Evolutionary conservation across 2,113 vertebrate genomes (phyloP).

Genomic region (Tachycineta bicolor): DNA sequence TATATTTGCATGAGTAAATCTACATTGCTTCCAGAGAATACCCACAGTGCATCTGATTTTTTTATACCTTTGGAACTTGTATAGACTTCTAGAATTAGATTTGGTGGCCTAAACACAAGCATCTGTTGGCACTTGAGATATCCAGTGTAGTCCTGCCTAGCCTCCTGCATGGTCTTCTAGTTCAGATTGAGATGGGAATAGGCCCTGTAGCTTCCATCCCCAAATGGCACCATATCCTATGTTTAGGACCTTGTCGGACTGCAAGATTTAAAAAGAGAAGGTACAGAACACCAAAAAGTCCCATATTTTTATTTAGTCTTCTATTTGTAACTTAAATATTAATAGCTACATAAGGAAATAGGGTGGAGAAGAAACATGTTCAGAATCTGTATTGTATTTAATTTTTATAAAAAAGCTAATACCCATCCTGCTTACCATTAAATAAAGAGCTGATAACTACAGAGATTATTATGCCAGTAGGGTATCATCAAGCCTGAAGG

Average conservation of each 20-base stretch:
- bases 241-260: background rate
- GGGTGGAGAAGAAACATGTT: fast-evolving
- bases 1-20: background rate
- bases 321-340: background rate
- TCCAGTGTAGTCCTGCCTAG: background rate
- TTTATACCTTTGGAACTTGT: background rate
- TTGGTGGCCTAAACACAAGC: background rate
- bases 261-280: background rate
- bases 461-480: background rate
- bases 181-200: background rate
- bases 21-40: background rate
- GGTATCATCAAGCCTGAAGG: background rate
- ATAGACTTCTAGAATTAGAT: background rate
- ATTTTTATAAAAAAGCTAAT: background rate
- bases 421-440: background rate
- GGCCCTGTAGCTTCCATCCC: background rate
- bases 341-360: background rate
- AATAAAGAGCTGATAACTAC: background rate
- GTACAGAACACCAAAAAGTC: background rate
- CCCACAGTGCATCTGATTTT: background rate
- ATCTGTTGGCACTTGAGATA: background rate
- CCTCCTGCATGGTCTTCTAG: background rate
- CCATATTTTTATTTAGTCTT: background rate
- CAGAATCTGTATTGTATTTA: background rate
- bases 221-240: background rate